Evolutionary conservation across 2,888 invertebrate genomes (phyloP).

Genomic region (Priocnemis perturbator): DNA sequence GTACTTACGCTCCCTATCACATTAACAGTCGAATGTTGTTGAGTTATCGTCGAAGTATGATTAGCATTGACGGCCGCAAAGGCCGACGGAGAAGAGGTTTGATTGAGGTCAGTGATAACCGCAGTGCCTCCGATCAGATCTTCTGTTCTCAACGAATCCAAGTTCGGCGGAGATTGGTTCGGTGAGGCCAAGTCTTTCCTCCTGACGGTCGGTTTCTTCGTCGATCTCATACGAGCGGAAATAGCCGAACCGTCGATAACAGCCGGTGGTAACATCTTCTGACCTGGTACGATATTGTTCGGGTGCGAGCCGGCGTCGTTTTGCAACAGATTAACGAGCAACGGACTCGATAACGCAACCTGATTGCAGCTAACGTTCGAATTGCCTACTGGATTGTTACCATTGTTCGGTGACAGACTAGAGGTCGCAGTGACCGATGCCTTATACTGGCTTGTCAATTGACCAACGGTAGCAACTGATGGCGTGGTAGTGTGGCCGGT

Average conservation of each 20-base stretch:
- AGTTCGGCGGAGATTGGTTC: conserved; percentile 68
- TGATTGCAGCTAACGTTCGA: conserved; percentile 71
- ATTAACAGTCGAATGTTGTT: no score
- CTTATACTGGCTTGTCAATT: conserved; percentile 65
- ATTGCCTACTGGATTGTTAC: conserved; percentile 55
- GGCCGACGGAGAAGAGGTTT: conserved; percentile 66
- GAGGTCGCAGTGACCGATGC: conserved; percentile 62
- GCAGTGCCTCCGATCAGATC: conserved; percentile 66
- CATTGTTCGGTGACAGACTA: conserved; percentile 67
- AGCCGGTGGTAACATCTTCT: conserved; percentile 71
- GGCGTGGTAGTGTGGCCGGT: conserved; percentile 65
- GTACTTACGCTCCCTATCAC: neutral
- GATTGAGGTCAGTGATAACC: conserved; percentile 57
- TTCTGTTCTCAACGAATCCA: conserved; percentile 70
- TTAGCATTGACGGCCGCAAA: conserved; percentile 68
- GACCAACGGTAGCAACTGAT: conserved; percentile 67
- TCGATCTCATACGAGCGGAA: conserved; percentile 66
- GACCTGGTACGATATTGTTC: conserved; percentile 62
- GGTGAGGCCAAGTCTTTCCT: conserved; percentile 70
- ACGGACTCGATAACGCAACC: conserved; percentile 90
- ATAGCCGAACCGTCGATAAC: conserved; percentile 64
- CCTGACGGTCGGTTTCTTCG: conserved; percentile 71
- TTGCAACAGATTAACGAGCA: conserved; percentile 93
- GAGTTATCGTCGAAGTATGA: conserved; percentile 67
- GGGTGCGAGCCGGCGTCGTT: conserved; percentile 82